A percentile compares a stretch with the other conserved stretches of the same genome.
Evolutionary conservation across 2,113 vertebrate species (phyloP).

Genomic region (Labrus mixtus): DNA sequence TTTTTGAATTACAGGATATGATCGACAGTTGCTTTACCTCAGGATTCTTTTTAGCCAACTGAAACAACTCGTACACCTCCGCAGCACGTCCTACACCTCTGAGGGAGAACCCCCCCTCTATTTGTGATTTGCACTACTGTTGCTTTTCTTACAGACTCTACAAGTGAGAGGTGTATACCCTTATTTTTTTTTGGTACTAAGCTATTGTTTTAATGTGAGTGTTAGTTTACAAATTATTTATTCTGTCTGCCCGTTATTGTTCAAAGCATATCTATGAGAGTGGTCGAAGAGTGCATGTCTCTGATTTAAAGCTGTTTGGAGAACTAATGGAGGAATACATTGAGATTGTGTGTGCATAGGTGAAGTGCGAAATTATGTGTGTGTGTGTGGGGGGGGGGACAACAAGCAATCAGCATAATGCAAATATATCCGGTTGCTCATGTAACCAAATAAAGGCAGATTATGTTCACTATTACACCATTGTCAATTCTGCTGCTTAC

Average conservation of each 20-base stretch:
- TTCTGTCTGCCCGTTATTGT: constrained; percentile 16
- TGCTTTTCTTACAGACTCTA: constrained; percentile 38
- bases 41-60: constrained; percentile 64
- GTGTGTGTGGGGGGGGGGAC: background rate
- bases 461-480: constrained; percentile 2
- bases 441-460: constrained; percentile 25
- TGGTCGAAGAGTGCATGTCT: constrained; percentile 48
- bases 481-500: constrained; percentile 7
- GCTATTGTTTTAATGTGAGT: constrained; percentile 29
- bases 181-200: constrained; percentile 60
- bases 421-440: constrained; percentile 6
- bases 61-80: constrained; percentile 50
- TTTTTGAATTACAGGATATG: constrained; percentile 39
- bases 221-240: constrained; percentile 55
- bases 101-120: constrained; percentile 32
- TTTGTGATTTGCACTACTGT: constrained; percentile 72
- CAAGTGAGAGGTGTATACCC: constrained; percentile 55
- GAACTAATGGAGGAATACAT: constrained; percentile 6
- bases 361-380: background rate
- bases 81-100: constrained; percentile 46
- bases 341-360: constrained; percentile 22
- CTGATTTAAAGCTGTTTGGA: constrained; percentile 1
- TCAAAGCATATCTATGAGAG: constrained; percentile 12
- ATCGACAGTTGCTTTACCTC: constrained; percentile 63
- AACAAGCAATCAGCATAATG: background rate